A percentile compares a stretch with the other conserved stretches of the same genome.
Conservation (phyloP, 2,888 invertebrate genomes). For the Clistopyga incitator region DNA sequence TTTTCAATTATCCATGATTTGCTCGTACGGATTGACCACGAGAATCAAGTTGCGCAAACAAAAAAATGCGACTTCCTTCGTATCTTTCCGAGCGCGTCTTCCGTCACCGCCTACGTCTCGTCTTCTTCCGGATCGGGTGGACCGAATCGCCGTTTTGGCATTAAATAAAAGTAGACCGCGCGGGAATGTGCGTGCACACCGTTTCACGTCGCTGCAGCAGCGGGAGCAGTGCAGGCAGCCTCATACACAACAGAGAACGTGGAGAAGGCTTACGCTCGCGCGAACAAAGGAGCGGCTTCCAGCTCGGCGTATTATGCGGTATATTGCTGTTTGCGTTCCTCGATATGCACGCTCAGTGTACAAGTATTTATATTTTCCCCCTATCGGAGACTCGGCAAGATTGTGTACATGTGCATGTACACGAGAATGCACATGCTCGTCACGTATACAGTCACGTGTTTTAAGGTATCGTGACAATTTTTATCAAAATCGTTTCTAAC, state of each 20-base stretch:
- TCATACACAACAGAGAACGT: conserved; percentile 1
- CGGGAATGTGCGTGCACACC: conserved; percentile 2
- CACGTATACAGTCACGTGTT: conserved; percentile 27
- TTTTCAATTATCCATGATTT: not conserved
- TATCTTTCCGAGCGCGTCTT: conserved; percentile 49
- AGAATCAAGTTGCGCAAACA: conserved; percentile 1
- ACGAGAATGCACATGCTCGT: conserved; percentile 20
- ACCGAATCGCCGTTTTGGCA: conserved; percentile 47
- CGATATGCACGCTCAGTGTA: conserved; percentile 29
- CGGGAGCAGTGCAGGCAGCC: conserved; percentile 2
- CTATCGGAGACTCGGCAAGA: conserved; percentile 4
- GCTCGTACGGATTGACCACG: not conserved
- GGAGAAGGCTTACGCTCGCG: conserved; percentile 2
- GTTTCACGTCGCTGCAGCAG: conserved; percentile 12
- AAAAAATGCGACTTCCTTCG: conserved; percentile 13
- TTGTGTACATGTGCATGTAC: conserved; percentile 32
- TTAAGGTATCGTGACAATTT: not conserved
- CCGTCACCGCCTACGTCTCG: conserved; percentile 58
- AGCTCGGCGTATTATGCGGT: conserved; percentile 10
- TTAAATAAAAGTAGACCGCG: conserved; percentile 29
- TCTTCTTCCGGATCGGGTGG: conserved; percentile 39
- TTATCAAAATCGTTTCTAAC: not conserved
- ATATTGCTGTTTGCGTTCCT: conserved; percentile 22
- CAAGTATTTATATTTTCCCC: conserved; percentile 54
- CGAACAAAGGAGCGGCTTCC: conserved; percentile 53